Base-by-base conservation (phyloP, 2,113 vertebrate species). In the Chinchilla lanigera region DNA sequence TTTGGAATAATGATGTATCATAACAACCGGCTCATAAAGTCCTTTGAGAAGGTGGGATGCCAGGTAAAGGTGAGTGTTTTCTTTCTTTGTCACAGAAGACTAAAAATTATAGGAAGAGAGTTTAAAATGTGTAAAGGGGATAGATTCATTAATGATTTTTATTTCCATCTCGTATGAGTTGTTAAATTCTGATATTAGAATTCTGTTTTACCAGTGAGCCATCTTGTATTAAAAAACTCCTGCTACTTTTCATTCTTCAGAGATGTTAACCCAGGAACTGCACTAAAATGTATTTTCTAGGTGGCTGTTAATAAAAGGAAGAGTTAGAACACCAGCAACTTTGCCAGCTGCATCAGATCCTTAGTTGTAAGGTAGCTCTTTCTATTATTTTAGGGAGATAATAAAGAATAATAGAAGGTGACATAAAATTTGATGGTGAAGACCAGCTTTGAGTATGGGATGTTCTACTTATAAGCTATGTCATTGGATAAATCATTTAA, bases 1-100 rank as follows among this genome's bases (percentile, higher is more conserved):
- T 99, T 97, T 75, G 98, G 99, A 90, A 98, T 99, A 97, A 99
- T 99, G 99, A 99, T 99, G 99, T 99, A 99, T 98, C 98, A 99
- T 98, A 99, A 98, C 90, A 99, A 99, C 97, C 92, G 98, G n/a
- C 99, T 99, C 83, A 99, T 99, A 87, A 99, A 99, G 96, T 98
- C 99, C 60, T 99, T 98, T 69, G 98, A 99, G 98, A 99, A 99
- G 98, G 99, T 99, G 94, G 99, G 98, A 97, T 99, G 98, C 95
- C 99, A 99, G 97, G 98, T 98, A 44, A 99, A 99, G 99, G 99
- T 99, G 97, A 98, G 97, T 94, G 28, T 12, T 81, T 90, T 93
- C 61, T 65, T 81, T 85, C 50, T 89, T 67, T 60, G 71, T 90
- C 95, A 88, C 67, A 50, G 65, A n/a, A 84, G 7, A 6, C 50